Base-by-base conservation (phyloP, 2,888 invertebrate species). In the Dynastes tityus region DNA sequence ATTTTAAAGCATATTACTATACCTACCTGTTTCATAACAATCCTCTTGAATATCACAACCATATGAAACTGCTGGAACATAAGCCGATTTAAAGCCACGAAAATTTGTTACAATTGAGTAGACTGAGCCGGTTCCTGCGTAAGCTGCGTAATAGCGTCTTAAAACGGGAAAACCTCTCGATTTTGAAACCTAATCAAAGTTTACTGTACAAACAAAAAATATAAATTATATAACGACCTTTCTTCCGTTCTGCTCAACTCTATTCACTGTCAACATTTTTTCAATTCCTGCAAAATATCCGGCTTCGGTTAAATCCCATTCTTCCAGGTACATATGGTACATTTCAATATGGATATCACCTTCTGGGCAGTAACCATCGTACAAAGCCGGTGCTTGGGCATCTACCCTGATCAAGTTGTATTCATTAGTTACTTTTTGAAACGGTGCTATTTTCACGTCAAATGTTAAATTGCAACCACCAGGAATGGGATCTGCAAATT, bases 401-500 rank as follows among this genome's bases (percentile, higher is more conserved):
- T 92, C 91, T 1, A 95, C 90, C 16, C 85, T 86, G 6, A 94
- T 89, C 70, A 90, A 85, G 29, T 89, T 81, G 82, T 89, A 82
- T 65, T 85, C 87, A 76, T 89, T 86, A 1, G 79, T 81, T 32
- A 92, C 81, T 71, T 87, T 87, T 84, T 93, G 90, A 84, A 90
- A 94, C 0, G 95, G 94, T 8, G 93, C 91, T 81, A 91, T 90
- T 81, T 91, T 89, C 1, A 80, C 82, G 58, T 91, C 87, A 82
- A 92, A 92, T 83, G 93, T 94, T 91, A 93, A 90, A 84, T 94
- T 95, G 86, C 95, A 95, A 22, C 94, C 95, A 55, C 96, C 96
- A 22, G 95, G 95, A 81, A 95, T 89, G 0, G 95, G 95, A 86
- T 92, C 95, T 95, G 87, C 80, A 89, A 83, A 74, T 81, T 4